Base-by-base conservation (phyloP, 2,113 vertebrate species). In the Zosterops japonicus region DNA sequence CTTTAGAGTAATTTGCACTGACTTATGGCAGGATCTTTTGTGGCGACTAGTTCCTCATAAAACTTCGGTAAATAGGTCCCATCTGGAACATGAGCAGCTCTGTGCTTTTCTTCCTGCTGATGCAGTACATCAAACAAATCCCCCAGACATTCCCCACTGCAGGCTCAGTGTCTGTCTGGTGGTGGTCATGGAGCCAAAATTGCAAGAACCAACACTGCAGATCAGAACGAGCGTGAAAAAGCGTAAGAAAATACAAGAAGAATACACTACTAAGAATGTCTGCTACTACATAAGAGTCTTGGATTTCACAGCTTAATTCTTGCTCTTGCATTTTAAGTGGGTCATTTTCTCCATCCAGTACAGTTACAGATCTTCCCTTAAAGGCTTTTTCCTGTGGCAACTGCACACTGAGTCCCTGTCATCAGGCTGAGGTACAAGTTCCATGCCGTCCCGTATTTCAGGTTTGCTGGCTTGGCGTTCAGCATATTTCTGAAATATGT, bases 371-470 rank as follows among this genome's bases (percentile, higher is more conserved):
- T 98, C 98, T 78, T 98, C 98, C 94, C 93, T 97, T 70, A 57
- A 49, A 82, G 77, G 90, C 35, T 75, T 95, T 57, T 94, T 92
- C 35, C 95, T 96, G 81, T 96, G 96, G 96, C 99, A 99, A 1
- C 47, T 90, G 78, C 99, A 99, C 12, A 60, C 28, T 5, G 98
- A 96, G 0, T 96, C 93, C 89, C 92, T 96, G 85, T 99, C 98
- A 56, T 98, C 96, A 5, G 98, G 98, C 97, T 99, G 98, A 93
- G 98, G 92, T 44, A 99, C 98, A 41, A 81, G 96, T 93, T 99
- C 99, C 99, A 99, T 99, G 83, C 98, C 98, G 9, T 98, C 93
- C 33, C 97, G 98, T 68, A 95, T 97, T 33, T 96, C 93, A 5
- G 99, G 98, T 80, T 90, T 97, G 68, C 97, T 98, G 28, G 78